phyloP scores from a whole-genome alignment of 2,888 invertebrate species.

The Acanthopleura granulata region DNA sequence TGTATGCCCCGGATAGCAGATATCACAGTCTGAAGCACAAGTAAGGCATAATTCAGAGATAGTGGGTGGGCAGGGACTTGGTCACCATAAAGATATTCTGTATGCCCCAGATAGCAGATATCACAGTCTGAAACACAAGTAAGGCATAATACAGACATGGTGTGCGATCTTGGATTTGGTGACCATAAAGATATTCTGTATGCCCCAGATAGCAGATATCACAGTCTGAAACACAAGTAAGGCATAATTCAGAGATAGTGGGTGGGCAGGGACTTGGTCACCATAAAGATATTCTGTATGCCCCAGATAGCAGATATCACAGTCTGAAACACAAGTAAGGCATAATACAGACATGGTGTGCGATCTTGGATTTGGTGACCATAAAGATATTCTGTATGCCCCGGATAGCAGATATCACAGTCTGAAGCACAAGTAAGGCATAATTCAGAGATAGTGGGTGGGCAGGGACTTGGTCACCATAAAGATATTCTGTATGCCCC shows the following conservation, averaged over 20 bases:
- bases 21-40: slow-evolving; percentile 58
- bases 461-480: no score
- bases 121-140: slow-evolving; percentile 59
- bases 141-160: no score
- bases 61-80: slow-evolving; percentile 47
- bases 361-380: no score
- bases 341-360: no score
- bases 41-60: no score
- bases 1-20: slow-evolving; percentile 57
- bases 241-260: no score
- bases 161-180: slow-evolving; percentile 49
- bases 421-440: no score
- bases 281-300: slow-evolving; percentile 57
- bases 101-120: slow-evolving; percentile 53
- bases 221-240: slow-evolving; percentile 61
- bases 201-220: slow-evolving; percentile 51
- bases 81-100: slow-evolving; percentile 58
- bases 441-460: no score
- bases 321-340: no score
- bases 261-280: slow-evolving; percentile 48
- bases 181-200: slow-evolving; percentile 57
- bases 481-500: no score
- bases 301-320: slow-evolving; percentile 54
- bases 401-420: no score
- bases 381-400: no score